These are phyloP conservation scores for Glandiceps talaboti DNA, from an alignment of 53 echinoderm and acorn worm species.

Conservation along the genomic window DNA sequence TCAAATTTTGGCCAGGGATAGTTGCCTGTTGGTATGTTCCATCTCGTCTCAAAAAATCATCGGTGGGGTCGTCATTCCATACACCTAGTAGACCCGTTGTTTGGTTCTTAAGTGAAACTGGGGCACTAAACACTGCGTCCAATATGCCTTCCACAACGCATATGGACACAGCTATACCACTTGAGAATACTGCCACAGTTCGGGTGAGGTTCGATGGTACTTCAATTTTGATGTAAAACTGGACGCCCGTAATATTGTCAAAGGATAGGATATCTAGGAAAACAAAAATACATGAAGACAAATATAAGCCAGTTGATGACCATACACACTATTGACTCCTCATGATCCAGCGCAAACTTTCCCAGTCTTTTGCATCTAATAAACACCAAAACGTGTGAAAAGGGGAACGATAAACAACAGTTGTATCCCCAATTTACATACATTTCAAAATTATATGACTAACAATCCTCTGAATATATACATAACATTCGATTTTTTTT, in stretches of 20 bases:
- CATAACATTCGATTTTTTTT: too few species aligned
- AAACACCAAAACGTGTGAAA: too few species aligned
- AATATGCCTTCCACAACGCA: neutral
- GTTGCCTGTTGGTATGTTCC: slow-evolving; percentile 2
- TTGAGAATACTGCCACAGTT: neutral
- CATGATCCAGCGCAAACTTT: too few species aligned
- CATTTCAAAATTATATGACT: too few species aligned
- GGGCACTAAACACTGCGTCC: neutral
- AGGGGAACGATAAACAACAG: too few species aligned
- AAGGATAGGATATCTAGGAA: neutral
- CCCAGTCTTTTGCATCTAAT: too few species aligned
- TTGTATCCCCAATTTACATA: too few species aligned
- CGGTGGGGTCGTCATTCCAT: slow-evolving; percentile 29
- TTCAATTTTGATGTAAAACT: neutral
- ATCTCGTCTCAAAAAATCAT: slow-evolving; percentile 24
- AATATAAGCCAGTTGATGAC: too few species aligned
- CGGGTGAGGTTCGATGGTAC: neutral
- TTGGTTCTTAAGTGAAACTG: neutral
- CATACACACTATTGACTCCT: too few species aligned
- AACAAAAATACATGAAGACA: too few species aligned
- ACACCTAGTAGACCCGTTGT: slow-evolving; percentile 11
- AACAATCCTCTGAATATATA: too few species aligned
- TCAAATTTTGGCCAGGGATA: neutral
- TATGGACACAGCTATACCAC: neutral
- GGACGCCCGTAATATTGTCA: neutral